Conservation (phyloP, 2,797 vertebrate genomes). For the Diplodus puntazzo region DNA sequence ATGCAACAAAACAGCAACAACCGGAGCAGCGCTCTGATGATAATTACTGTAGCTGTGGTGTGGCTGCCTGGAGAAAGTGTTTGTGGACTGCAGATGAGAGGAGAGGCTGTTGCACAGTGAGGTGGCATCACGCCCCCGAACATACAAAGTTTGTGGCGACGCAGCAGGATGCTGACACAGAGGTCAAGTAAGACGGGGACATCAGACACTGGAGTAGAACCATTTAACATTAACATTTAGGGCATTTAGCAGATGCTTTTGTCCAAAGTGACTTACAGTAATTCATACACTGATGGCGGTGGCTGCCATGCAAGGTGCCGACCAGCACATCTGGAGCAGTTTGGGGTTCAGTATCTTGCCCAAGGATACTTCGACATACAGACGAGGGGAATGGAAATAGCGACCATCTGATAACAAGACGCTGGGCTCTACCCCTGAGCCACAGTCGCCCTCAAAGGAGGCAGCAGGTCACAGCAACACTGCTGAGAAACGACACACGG, state of each 20-base stretch:
- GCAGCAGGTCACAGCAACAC: slow-evolving; percentile 4
- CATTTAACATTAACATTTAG: too few species aligned
- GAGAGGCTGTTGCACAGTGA: slow-evolving; percentile 27
- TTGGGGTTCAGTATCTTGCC: too few species aligned
- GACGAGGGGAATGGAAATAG: too few species aligned
- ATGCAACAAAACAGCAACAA: slow-evolving; percentile 79
- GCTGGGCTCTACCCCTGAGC: too few species aligned
- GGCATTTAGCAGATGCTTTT: too few species aligned
- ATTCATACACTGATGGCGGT: too few species aligned
- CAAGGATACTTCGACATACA: too few species aligned
- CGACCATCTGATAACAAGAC: too few species aligned
- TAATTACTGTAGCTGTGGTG: slow-evolving; percentile 56
- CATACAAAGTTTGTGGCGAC: slow-evolving; percentile 29
- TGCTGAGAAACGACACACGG: neutral
- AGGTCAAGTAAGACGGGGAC: slow-evolving; percentile 19
- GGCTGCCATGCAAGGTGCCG: too few species aligned
- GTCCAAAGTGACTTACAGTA: too few species aligned
- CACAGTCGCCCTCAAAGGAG: slow-evolving; percentile 1
- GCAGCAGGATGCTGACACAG: slow-evolving; percentile 22
- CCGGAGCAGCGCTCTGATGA: slow-evolving; percentile 43
- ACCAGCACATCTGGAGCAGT: too few species aligned
- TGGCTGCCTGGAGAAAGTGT: slow-evolving; percentile 47
- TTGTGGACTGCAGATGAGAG: slow-evolving; percentile 59
- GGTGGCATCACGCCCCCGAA: slow-evolving; percentile 23
- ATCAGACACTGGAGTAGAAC: slow-evolving; percentile 15